phyloP scores from a whole-genome alignment of 2,113 vertebrate genomes.

The Indicator maculatus region DNA sequence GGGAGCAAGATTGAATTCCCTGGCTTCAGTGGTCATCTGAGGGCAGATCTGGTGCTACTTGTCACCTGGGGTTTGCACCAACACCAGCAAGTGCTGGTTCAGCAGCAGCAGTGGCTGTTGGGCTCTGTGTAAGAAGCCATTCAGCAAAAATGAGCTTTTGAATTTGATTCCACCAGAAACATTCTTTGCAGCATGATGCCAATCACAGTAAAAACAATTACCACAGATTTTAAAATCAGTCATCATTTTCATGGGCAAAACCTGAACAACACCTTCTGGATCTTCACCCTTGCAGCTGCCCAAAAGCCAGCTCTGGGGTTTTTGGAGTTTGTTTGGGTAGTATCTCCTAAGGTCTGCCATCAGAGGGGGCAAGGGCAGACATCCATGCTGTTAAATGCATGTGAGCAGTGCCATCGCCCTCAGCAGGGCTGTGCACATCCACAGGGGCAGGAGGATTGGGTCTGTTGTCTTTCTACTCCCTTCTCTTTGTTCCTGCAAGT shows the following conservation, averaged over 20 bases:
- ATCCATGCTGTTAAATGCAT: not conserved
- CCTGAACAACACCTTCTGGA: not conserved
- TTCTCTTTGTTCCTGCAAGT: slow-evolving; percentile 32
- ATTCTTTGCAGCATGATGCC: not conserved
- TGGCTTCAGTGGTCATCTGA: not conserved
- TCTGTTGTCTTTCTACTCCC: not conserved
- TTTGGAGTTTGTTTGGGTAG: not conserved
- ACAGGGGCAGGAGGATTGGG: slow-evolving; percentile 60
- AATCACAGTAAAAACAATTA: not conserved
- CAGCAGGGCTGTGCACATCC: not conserved
- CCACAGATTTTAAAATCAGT: not conserved
- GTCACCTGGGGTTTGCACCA: not conserved
- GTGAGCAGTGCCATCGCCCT: not conserved
- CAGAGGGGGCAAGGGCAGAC: not conserved
- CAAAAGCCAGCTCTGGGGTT: not conserved
- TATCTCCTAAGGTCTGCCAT: not conserved
- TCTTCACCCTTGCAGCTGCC: not conserved
- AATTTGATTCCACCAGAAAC: not conserved
- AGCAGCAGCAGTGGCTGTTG: not conserved
- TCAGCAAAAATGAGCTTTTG: not conserved
- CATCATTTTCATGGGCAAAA: not conserved
- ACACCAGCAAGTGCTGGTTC: not conserved
- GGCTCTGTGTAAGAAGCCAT: not conserved
- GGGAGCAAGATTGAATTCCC: not conserved
- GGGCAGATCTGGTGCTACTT: not conserved